phyloP scores from a whole-genome alignment of 2,797 vertebrate genomes.

The Masticophis lateralis region DNA sequence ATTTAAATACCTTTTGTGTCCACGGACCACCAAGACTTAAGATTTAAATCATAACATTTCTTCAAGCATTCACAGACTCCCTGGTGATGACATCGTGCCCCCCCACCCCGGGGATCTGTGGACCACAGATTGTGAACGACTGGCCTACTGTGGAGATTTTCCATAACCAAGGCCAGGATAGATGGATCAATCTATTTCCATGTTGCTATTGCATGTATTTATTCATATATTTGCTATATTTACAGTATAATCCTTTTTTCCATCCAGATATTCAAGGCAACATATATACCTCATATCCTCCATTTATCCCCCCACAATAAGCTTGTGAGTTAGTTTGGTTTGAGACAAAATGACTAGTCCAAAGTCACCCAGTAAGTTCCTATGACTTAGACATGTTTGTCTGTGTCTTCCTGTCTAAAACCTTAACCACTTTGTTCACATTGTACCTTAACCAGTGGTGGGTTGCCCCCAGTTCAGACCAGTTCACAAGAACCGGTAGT shows the following conservation, averaged over 20 bases:
- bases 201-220: not conserved
- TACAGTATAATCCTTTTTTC: not conserved
- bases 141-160: not conserved
- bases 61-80: not conserved
- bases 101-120: not conserved
- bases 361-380: not conserved
- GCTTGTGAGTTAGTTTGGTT: not conserved
- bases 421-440: not conserved
- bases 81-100: not conserved
- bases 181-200: not conserved
- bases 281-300: not conserved
- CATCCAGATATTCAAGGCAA: not conserved
- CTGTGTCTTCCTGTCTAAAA: not conserved
- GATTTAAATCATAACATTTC: not conserved
- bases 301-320: not conserved
- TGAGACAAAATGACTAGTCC: not conserved
- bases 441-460: not conserved
- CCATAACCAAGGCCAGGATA: not conserved
- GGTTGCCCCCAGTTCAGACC: no score
- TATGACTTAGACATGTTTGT: not conserved
- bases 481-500: no score
- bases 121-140: not conserved
- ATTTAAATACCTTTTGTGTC: not conserved
- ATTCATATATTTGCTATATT: not conserved
- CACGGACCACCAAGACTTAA: not conserved